A percentile compares a stretch with the other conserved stretches of the same genome.
Evolutionary conservation across 2,888 invertebrate genomes (phyloP).

Genomic region (Nipponacmea schrenckii): DNA sequence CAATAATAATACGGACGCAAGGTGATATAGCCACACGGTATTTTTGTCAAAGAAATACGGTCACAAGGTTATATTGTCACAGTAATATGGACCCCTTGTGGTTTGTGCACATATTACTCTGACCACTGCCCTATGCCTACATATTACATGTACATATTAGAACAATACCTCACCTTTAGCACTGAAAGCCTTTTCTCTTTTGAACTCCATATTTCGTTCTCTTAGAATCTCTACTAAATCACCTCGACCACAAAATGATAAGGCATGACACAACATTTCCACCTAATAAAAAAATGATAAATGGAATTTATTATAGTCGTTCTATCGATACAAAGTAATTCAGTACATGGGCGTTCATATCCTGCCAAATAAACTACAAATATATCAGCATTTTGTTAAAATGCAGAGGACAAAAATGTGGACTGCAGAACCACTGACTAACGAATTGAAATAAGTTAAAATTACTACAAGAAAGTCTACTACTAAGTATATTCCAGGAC

Average conservation of each 20-base stretch:
- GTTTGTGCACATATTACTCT: no score
- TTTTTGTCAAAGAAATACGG: no score
- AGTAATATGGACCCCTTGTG: no score
- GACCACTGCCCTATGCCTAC: no score
- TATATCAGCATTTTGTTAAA: background rate
- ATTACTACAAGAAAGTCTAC: no score
- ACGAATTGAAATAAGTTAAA: no score
- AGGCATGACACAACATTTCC: slow-evolving; percentile 52
- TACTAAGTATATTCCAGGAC: no score
- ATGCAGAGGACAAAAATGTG: background rate
- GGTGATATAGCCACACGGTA: no score
- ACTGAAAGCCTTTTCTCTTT: slow-evolving; percentile 35
- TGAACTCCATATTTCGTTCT: slow-evolving; percentile 47
- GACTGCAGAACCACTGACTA: background rate
- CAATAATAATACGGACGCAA: no score
- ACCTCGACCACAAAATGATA: slow-evolving; percentile 43
- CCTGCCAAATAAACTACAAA: background rate
- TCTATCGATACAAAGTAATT: background rate
- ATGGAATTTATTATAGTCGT: background rate
- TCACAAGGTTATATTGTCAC: no score
- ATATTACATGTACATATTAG: no score
- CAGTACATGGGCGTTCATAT: background rate
- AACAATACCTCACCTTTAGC: slow-evolving; percentile 41
- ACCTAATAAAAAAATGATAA: slow-evolving; percentile 34
- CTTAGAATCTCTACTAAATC: slow-evolving; percentile 55